Base-by-base conservation (phyloP, 1,140 invertebrate genomes). In the Meloidogyne chitwoodi region DNA sequence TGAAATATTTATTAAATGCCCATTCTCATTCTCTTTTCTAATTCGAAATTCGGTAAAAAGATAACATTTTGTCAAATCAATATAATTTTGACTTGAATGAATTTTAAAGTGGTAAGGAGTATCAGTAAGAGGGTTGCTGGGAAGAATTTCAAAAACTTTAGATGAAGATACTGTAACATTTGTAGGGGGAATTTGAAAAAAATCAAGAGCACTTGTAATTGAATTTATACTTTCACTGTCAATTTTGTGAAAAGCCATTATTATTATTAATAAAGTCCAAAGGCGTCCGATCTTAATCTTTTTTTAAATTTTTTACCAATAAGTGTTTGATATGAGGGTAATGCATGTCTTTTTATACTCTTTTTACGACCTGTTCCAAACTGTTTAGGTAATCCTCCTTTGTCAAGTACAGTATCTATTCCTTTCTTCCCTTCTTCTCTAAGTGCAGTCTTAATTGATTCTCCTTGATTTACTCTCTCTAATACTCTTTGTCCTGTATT, bases 241-340 rank as follows among this genome's bases (percentile, higher is more conserved):
- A 44, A 44, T 44, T 44, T 44, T 44, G 1, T 44, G 41, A 4
- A 44, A 44, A 16, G 48, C 48, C 48, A n/a, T n/a, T n/a, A n/a
- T n/a, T n/a, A 56, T 56, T 71, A 8, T 26, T 71, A 68, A 68
- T 68, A 68, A 29, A 68, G 67, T 5, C 67, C 67, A 27, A 68
- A 68, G 1, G 67, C 29, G 29, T 68, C 67, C 1, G 67, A 34
- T 26, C 67, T 11, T 2, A 34, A 2, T 27, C 67, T 10, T 68
- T 68, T 26, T 68, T 68, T 68, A 31, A 12, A 3, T 27, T 24
- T 27, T 44, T 48, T 34, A 27, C 66, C 66, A 68, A 68, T 68
- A 24, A 68, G 2, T 26, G 26, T 68, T 26, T 68, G 67, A 29
- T 68, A 2, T 68, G 67, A 48, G 2, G 24, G 26, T 22, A 22